Evolutionary conservation across 2,888 invertebrate species (phyloP).

Genomic region (Meta bourneti): DNA sequence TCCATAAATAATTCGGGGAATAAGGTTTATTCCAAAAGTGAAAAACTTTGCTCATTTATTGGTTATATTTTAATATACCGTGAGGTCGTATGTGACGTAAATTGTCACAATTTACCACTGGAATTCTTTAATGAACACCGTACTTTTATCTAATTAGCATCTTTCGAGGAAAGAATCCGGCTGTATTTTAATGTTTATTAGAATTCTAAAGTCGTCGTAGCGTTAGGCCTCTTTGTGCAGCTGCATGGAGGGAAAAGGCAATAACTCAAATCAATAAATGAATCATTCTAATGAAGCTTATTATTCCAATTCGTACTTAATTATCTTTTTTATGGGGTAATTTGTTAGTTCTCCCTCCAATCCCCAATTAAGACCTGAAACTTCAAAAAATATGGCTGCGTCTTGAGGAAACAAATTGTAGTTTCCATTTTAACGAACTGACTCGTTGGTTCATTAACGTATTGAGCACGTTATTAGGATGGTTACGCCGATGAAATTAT

Average conservation of each 20-base stretch:
- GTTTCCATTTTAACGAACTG: constrained; percentile 8
- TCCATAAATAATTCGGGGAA: neutral
- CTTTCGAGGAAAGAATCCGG: neutral
- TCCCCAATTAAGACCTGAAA: constrained; percentile 29
- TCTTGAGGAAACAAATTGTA: constrained; percentile 15
- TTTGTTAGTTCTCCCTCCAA: constrained; percentile 5
- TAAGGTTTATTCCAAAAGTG: neutral
- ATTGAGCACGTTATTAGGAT: constrained; percentile 29
- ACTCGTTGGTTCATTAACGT: constrained; percentile 10
- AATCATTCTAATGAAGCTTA: constrained; percentile 34
- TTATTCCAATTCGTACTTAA: constrained; percentile 26
- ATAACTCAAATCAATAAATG: constrained; percentile 25
- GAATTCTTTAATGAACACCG: constrained; percentile 16
- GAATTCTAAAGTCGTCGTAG: neutral
- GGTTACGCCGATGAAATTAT: constrained; percentile 23
- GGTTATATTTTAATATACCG: neutral
- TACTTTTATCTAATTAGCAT: constrained; percentile 33
- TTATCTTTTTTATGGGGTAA: constrained; percentile 25
- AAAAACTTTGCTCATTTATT: constrained; percentile 15
- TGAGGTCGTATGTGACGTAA: neutral
- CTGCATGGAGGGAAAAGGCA: neutral
- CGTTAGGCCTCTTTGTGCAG: neutral
- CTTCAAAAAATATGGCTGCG: neutral
- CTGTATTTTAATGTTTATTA: constrained; percentile 21
- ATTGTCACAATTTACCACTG: constrained; percentile 3